A percentile compares a stretch with the other conserved stretches of the same genome.
Conservation (phyloP, 2,797 vertebrate species). For the Psittacula echo region DNA sequence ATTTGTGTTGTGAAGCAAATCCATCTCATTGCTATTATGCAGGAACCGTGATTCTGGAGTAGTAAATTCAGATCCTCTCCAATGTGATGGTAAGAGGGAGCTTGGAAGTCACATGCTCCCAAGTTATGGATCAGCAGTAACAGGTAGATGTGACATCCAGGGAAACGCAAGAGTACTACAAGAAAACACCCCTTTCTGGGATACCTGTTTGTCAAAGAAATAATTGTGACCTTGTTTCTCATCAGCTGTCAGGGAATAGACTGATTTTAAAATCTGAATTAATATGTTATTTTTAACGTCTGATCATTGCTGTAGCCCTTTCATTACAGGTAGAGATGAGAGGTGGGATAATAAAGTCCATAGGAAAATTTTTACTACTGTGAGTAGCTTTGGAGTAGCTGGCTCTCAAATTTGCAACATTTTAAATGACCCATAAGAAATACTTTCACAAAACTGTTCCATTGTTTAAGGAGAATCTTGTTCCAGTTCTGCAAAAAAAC, state of each 20-base stretch:
- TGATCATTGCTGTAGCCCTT: neutral
- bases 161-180: neutral
- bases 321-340: neutral
- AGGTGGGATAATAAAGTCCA: neutral
- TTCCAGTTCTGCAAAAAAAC: neutral
- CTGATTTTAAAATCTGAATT: neutral
- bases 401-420: neutral
- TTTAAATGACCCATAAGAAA: neutral
- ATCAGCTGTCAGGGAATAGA: neutral
- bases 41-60: neutral
- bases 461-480: neutral
- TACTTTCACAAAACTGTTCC: neutral
- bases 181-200: neutral
- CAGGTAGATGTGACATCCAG: fast-evolving
- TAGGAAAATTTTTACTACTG: neutral
- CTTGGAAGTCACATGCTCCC: neutral
- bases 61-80: neutral
- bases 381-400: neutral
- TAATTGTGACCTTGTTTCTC: neutral
- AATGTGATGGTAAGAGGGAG: neutral
- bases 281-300: neutral
- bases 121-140: neutral
- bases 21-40: neutral
- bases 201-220: neutral
- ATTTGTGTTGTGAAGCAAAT: neutral